Evolutionary conservation across 2,797 vertebrate genomes (phyloP).

Genomic region (Balearica regulorum): DNA sequence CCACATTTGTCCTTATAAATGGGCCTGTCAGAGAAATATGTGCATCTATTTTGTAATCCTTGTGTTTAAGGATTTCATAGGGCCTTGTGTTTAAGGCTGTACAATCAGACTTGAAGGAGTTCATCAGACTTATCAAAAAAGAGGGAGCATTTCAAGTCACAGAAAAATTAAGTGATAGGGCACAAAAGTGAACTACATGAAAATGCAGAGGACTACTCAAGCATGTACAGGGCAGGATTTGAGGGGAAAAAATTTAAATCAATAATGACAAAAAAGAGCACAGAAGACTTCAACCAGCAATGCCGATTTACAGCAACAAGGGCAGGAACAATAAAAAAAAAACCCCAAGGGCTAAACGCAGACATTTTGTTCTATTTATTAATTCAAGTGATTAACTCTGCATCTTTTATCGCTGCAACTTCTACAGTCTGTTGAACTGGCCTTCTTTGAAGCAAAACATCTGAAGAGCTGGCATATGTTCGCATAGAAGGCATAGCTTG

Average conservation of each 20-base stretch:
- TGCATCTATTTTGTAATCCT: background rate
- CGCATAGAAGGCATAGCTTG: background rate
- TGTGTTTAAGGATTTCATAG: background rate
- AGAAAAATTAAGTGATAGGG: background rate
- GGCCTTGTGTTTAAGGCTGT: background rate
- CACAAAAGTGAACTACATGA: background rate
- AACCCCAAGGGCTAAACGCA: background rate
- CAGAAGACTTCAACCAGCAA: background rate
- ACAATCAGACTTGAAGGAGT: background rate
- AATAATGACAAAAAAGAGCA: background rate
- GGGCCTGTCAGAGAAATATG: background rate
- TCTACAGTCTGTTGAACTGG: background rate
- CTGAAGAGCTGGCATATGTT: background rate
- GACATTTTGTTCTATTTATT: background rate
- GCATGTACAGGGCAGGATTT: background rate
- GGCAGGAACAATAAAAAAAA: background rate
- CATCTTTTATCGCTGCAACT: background rate
- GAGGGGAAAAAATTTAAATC: background rate
- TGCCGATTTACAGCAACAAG: background rate
- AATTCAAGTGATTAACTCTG: slow-evolving; percentile 6
- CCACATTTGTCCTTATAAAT: background rate
- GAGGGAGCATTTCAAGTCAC: background rate
- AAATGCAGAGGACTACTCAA: background rate
- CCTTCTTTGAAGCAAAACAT: slow-evolving; percentile 30
- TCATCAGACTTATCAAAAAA: background rate